Evolutionary conservation across 2,797 vertebrate species (phyloP).

Genomic region (Choloepus didactylus): DNA sequence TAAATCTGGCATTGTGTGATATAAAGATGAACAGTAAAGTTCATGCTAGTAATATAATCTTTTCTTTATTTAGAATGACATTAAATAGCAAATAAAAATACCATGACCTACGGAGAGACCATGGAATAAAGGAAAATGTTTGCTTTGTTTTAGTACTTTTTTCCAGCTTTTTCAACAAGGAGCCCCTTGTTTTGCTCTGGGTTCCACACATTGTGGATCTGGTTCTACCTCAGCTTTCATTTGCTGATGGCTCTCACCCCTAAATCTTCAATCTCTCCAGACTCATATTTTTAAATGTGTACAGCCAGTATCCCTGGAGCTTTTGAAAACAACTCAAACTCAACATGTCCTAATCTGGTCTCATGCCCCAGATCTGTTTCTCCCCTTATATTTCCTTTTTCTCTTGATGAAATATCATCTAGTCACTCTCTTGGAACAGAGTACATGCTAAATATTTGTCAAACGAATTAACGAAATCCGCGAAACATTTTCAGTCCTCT

Average conservation of each 20-base stretch:
- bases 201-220: not conserved
- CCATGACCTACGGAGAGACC: not conserved
- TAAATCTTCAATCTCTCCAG: not conserved
- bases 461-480: not conserved
- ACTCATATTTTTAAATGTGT: not conserved
- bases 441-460: not conserved
- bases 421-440: not conserved
- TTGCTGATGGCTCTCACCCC: not conserved
- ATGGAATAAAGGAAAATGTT: not conserved
- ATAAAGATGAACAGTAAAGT: conserved; percentile 34
- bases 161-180: not conserved
- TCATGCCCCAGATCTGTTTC: not conserved
- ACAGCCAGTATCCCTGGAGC: not conserved
- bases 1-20: not conserved
- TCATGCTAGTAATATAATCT: not conserved
- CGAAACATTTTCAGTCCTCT: not conserved
- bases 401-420: not conserved
- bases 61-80: conserved; percentile 27
- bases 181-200: not conserved
- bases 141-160: not conserved
- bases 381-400: not conserved
- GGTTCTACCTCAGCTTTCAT: not conserved
- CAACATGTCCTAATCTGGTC: not conserved
- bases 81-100: conserved; percentile 26
- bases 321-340: not conserved